phyloP scores from a whole-genome alignment of 2,113 vertebrate species.

The Oryzias celebensis region DNA sequence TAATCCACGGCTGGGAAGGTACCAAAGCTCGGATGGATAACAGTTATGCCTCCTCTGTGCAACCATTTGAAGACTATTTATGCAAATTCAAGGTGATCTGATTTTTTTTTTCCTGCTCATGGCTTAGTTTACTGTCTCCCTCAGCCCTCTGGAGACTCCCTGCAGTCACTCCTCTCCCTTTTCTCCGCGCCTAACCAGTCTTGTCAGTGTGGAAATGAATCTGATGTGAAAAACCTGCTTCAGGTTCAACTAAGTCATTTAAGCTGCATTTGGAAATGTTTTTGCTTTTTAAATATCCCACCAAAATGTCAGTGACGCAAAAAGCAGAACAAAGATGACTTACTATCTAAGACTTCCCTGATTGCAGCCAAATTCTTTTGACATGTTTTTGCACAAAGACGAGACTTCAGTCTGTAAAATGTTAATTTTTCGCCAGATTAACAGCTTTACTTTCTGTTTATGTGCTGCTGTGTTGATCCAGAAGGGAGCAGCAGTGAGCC shows the following conservation, averaged over 20 bases:
- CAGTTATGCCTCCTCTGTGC: conserved; percentile 61
- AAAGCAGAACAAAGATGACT: conserved; percentile 6
- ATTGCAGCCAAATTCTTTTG: background rate
- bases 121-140: conserved; percentile 67
- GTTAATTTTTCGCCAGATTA: background rate
- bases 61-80: conserved; percentile 74
- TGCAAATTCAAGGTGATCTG: conserved; percentile 81
- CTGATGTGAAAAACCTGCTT: conserved; percentile 32
- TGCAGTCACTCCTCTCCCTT: conserved; percentile 54
- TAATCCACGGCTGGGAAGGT: conserved; percentile 71
- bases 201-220: conserved; percentile 24
- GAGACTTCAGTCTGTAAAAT: conserved; percentile 8
- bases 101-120: conserved; percentile 69
- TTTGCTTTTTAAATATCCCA: conserved; percentile 6
- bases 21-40: conserved; percentile 67
- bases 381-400: conserved; percentile 9
- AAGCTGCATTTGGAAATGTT: conserved; percentile 12
- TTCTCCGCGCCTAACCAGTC: conserved; percentile 11
- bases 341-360: too few relatives aligned
- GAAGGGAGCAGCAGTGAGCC: conserved; percentile 78
- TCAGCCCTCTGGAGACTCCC: conserved; percentile 60
- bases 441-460: conserved; percentile 4
- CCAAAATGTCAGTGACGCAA: conserved; percentile 27
- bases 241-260: conserved; percentile 25
- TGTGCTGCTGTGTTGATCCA: conserved; percentile 19